phyloP scores from a whole-genome alignment of 2,113 vertebrate genomes.

The Theristicus caerulescens region DNA sequence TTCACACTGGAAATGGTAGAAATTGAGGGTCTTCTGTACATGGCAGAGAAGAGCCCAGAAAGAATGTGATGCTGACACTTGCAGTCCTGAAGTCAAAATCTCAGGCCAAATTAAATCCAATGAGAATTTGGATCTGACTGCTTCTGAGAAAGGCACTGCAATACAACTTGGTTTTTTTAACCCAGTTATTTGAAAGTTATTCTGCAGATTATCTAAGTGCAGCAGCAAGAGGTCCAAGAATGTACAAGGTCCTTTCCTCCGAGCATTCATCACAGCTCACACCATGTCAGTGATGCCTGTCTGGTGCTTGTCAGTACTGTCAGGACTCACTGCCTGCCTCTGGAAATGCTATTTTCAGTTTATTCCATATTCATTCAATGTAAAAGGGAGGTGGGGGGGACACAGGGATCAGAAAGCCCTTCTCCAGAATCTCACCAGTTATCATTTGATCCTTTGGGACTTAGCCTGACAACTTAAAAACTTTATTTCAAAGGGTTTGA shows the following conservation, averaged over 20 bases:
- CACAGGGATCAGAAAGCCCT: background rate
- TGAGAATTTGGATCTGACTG: background rate
- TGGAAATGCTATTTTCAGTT: slow-evolving; percentile 24
- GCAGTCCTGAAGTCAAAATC: background rate
- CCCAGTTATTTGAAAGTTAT: background rate
- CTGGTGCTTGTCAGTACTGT: slow-evolving; percentile 13
- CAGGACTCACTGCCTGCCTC: background rate
- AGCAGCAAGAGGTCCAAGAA: background rate
- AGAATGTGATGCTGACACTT: background rate
- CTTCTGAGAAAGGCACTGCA: background rate
- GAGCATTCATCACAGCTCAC: background rate
- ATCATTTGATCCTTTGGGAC: background rate
- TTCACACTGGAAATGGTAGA: background rate
- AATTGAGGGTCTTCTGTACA: background rate
- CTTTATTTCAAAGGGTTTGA: background rate
- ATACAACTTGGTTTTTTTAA: background rate
- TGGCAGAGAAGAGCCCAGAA: background rate
- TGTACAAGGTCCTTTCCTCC: background rate
- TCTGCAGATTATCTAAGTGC: background rate
- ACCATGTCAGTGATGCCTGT: background rate
- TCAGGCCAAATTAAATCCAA: background rate
- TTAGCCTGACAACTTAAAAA: background rate
- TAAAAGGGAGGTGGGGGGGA: background rate
- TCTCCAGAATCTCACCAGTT: background rate
- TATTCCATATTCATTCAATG: slow-evolving; percentile 15